These are phyloP conservation scores for Pipistrellus kuhlii DNA, from an alignment of 2,797 vertebrate genomes.

Conservation along the genomic window DNA sequence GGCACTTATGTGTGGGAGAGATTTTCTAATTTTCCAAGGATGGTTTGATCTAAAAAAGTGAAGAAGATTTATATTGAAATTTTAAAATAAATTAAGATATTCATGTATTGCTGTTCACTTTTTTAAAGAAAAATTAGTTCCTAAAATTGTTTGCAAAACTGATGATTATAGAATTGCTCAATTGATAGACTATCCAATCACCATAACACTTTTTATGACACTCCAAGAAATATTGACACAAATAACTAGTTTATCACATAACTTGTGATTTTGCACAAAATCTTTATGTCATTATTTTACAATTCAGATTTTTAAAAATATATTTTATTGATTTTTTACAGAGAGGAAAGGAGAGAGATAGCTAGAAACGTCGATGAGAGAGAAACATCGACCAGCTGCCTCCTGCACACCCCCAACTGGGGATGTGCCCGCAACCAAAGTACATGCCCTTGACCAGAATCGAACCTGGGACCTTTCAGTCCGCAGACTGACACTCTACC, in stretches of 20 bases:
- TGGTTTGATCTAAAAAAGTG: constrained; percentile 33
- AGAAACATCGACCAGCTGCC: too few species aligned
- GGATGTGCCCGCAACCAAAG: too few species aligned
- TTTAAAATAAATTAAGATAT: constrained; percentile 22
- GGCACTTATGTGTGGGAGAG: neutral
- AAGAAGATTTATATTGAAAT: neutral
- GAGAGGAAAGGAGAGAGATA: too few species aligned
- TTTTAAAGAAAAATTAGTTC: neutral
- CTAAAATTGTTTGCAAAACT: neutral
- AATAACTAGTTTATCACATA: constrained; percentile 5
- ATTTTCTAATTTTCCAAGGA: neutral
- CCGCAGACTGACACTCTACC: too few species aligned
- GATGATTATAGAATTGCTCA: neutral
- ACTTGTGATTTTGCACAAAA: neutral
- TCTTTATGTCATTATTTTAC: constrained; percentile 37
- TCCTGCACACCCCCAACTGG: too few species aligned
- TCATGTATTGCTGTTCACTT: neutral
- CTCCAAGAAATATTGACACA: neutral
- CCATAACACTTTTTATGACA: neutral
- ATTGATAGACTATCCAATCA: neutral
- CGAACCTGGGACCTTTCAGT: too few species aligned
- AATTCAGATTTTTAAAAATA: neutral
- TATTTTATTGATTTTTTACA: too few species aligned
- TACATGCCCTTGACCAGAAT: too few species aligned
- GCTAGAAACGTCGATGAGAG: too few species aligned